Conservation (phyloP, 2,888 invertebrate genomes). For the Carpatolechia fugitivella region DNA sequence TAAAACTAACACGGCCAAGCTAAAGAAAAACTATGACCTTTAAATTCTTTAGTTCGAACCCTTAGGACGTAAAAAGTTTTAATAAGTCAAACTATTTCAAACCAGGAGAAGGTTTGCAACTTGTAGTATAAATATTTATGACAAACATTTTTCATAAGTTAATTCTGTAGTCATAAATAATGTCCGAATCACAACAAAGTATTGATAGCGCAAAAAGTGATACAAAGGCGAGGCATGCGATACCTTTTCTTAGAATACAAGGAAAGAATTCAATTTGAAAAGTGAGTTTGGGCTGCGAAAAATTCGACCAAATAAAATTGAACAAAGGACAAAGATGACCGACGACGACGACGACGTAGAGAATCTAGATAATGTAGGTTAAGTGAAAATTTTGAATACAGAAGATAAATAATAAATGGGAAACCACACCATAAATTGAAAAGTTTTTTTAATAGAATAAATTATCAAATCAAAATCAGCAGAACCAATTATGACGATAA, state of each 20-base stretch:
- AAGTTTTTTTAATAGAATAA: conserved; percentile 16
- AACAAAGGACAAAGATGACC: conserved; percentile 53
- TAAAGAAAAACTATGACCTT: too few relatives aligned
- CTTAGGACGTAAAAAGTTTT: not conserved
- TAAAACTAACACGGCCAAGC: too few relatives aligned
- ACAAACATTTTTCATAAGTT: conserved; percentile 46
- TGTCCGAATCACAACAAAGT: conserved; percentile 60
- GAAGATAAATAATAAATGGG: not conserved
- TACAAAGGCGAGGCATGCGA: conserved; percentile 77
- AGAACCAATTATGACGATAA: conserved; percentile 33
- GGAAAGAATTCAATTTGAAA: conserved; percentile 75
- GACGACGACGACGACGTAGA: conserved; percentile 32
- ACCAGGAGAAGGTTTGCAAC: conserved; percentile 20
- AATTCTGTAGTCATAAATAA: conserved; percentile 62
- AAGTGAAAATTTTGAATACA: conserved; percentile 12
- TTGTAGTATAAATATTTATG: conserved; percentile 24
- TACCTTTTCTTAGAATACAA: conserved; percentile 76
- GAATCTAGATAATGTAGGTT: conserved; percentile 27
- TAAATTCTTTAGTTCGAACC: not conserved
- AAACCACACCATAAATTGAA: not conserved
- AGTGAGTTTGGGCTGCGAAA: conserved; percentile 60
- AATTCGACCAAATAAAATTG: conserved; percentile 60
- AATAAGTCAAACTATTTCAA: conserved; percentile 2
- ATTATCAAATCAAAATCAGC: conserved; percentile 27
- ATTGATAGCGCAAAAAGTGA: conserved; percentile 71